Percentiles rank a stretch among this genome's conserved stretches.
Conservation (phyloP, 2,888 invertebrate species). For the Heliothis peltigera region DNA sequence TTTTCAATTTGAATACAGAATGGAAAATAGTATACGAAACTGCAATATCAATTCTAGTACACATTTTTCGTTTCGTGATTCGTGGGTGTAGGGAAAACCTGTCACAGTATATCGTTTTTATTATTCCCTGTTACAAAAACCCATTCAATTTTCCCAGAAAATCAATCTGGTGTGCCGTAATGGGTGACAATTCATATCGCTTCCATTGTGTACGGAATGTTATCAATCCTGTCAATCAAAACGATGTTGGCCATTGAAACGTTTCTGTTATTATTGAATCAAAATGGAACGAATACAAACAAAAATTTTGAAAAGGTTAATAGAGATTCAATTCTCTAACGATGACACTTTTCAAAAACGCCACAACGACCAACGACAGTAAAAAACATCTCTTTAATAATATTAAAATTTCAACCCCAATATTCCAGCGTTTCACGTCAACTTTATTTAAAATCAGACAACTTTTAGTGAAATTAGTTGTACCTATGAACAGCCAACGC, state of each 20-base stretch:
- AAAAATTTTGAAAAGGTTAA: slow-evolving; percentile 3
- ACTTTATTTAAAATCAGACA: slow-evolving; percentile 17
- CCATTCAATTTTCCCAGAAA: slow-evolving; percentile 27
- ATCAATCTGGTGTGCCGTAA: slow-evolving; percentile 28
- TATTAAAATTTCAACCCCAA: slow-evolving; percentile 13
- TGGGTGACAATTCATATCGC: slow-evolving; percentile 23
- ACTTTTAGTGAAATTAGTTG: slow-evolving; percentile 6
- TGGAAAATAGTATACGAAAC: background rate
- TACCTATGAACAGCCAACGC: background rate
- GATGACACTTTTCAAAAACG: slow-evolving; percentile 7
- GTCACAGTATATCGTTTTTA: background rate
- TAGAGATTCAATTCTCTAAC: slow-evolving; percentile 10
- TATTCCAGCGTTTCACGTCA: background rate
- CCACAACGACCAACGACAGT: too few relatives aligned
- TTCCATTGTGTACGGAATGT: slow-evolving; percentile 26
- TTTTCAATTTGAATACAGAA: background rate
- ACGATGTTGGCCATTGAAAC: slow-evolving; percentile 9
- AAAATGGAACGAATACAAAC: slow-evolving; percentile 3
- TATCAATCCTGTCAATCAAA: slow-evolving; percentile 43
- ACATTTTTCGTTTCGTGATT: background rate
- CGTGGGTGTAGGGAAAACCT: background rate
- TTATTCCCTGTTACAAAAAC: slow-evolving; percentile 16
- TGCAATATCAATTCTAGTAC: background rate
- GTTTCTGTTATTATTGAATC: slow-evolving; percentile 12
- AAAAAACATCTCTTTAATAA: slow-evolving; percentile 12